A percentile compares a stretch with the other conserved stretches of the same genome.
Evolutionary conservation across 2,888 invertebrate species (phyloP).

Genomic region (Brenthis hecate): DNA sequence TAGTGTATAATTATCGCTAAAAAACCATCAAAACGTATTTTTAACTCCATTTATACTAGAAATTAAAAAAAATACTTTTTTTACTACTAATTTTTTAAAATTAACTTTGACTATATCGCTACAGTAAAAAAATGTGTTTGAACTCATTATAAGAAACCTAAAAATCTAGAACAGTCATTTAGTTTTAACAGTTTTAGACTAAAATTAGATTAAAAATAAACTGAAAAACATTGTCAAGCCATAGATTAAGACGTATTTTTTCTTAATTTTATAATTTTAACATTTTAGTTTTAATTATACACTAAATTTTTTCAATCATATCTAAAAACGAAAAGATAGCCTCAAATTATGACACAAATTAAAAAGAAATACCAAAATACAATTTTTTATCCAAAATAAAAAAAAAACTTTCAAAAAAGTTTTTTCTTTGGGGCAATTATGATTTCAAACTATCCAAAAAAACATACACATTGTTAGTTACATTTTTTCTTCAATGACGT

Average conservation of each 20-base stretch:
- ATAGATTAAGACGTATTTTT: no score
- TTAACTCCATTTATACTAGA: no score
- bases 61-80: no score
- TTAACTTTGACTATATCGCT: no score
- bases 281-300: constrained; percentile 20
- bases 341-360: constrained; percentile 45
- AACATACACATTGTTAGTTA: background rate
- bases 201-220: no score
- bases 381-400: background rate
- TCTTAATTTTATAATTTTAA: background rate
- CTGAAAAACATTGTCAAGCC: no score
- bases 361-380: background rate
- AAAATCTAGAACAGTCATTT: no score
- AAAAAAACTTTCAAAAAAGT: background rate
- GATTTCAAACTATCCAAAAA: no score
- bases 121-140: no score
- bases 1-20: constrained; percentile 7
- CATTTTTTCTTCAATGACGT: constrained; percentile 40
- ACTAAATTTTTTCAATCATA: constrained; percentile 18
- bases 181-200: no score
- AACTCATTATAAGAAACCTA: no score
- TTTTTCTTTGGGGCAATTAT: constrained; percentile 11
- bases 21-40: background rate
- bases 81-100: no score
- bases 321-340: constrained; percentile 37